Evolutionary conservation across 2,888 invertebrate genomes (phyloP).

Genomic region (Pasiphila rectangulata): DNA sequence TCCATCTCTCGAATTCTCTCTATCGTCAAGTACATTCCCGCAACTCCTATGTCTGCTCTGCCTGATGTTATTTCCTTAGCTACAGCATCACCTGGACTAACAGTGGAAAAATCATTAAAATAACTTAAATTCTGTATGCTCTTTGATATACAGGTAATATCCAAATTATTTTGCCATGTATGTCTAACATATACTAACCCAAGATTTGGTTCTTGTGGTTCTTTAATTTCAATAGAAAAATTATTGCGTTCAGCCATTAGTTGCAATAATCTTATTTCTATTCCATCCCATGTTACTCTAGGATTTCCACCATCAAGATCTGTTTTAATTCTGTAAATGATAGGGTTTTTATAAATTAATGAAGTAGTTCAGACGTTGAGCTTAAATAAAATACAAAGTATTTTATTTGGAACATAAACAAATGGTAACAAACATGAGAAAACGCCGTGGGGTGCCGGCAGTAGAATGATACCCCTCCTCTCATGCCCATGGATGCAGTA

Average conservation of each 20-base stretch:
- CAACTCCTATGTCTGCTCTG: conserved; percentile 84
- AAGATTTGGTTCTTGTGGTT: conserved; percentile 75
- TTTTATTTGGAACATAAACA: no score
- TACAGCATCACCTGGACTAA: conserved; percentile 83
- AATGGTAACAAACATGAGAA: no score
- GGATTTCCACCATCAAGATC: conserved; percentile 72
- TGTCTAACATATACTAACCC: conserved; percentile 37
- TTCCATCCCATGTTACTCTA: conserved; percentile 84
- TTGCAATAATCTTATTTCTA: conserved; percentile 85
- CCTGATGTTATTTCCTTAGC: conserved; percentile 75
- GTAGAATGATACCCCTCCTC: no score
- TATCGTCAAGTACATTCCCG: conserved; percentile 85
- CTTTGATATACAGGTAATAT: no score
- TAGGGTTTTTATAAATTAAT: no score
- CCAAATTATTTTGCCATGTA: no score
- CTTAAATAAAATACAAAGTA: no score
- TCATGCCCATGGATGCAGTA: no score
- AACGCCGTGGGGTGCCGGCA: no score
- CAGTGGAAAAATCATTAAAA: conserved; percentile 3
- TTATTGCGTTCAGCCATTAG: conserved; percentile 84
- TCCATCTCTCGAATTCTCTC: conserved; percentile 79
- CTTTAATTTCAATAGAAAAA: conserved; percentile 85
- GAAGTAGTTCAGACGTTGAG: no score
- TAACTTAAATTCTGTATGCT: no score
- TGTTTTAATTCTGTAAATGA: conserved; percentile 55